phyloP scores from a whole-genome alignment of 2,888 invertebrate species.

The Galerucella pusilla region DNA sequence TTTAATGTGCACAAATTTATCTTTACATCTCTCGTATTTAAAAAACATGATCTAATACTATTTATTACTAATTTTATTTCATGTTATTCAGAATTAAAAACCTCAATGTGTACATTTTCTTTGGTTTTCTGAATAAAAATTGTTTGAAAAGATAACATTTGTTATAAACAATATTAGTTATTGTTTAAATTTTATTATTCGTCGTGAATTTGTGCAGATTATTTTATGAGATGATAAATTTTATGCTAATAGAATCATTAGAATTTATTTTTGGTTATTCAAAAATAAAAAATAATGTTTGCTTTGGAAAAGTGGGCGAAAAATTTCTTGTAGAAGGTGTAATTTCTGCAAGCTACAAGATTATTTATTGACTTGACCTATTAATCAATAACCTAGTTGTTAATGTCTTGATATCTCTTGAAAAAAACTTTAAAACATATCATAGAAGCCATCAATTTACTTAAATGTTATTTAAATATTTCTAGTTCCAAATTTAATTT shows the following conservation, averaged over 20 bases:
- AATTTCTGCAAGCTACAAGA: neutral
- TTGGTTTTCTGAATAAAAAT: too few relatives aligned
- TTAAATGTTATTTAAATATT: too few relatives aligned
- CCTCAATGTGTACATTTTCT: neutral
- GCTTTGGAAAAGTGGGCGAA: neutral
- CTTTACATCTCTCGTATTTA: neutral
- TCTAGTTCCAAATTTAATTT: too few relatives aligned
- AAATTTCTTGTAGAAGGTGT: neutral
- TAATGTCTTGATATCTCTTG: neutral
- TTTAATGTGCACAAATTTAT: conserved; percentile 30
- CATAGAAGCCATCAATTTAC: too few relatives aligned
- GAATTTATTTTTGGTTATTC: neutral
- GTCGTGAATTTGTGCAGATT: too few relatives aligned
- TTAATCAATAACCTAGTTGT: neutral
- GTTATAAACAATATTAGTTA: too few relatives aligned
- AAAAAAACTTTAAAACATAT: neutral
- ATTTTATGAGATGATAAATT: too few relatives aligned
- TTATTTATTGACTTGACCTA: neutral
- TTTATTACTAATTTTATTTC: neutral
- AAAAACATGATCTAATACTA: neutral
- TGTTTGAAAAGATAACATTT: too few relatives aligned
- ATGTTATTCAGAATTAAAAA: neutral
- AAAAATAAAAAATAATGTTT: neutral
- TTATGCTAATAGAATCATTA: neutral
- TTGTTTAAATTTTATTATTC: too few relatives aligned